These are phyloP conservation scores for Drosophila serrata DNA, from an alignment of 1,140 invertebrate genomes.

Conservation along the genomic window DNA sequence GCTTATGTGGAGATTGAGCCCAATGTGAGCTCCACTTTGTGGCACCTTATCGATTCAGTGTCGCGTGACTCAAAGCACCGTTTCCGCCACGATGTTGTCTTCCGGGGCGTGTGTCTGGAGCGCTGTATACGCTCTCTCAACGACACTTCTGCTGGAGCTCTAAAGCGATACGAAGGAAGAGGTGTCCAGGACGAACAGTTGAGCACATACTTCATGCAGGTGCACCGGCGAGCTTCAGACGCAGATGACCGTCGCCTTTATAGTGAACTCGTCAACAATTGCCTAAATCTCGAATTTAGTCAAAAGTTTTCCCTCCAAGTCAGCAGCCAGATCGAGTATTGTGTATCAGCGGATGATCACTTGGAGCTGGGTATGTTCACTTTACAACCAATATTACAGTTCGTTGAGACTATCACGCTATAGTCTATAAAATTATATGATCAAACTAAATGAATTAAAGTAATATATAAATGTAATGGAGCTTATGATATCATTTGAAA, in stretches of 20 bases:
- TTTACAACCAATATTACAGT: neutral
- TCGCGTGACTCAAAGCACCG: conserved; percentile 85
- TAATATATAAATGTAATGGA: neutral
- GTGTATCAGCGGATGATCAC: conserved; percentile 49
- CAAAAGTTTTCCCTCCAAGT: conserved; percentile 48
- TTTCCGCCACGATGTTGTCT: conserved; percentile 86
- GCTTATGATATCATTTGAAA: neutral
- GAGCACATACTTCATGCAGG: conserved; percentile 48
- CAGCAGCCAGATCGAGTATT: conserved; percentile 73
- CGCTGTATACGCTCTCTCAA: conserved; percentile 49
- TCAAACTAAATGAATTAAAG: neutral
- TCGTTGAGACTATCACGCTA: neutral
- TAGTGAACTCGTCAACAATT: conserved; percentile 61
- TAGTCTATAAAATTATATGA: neutral
- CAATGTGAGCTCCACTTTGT: conserved; percentile 74
- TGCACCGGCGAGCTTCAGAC: conserved; percentile 55
- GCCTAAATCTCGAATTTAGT: conserved; percentile 68
- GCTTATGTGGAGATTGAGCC: conserved; percentile 85
- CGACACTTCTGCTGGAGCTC: conserved; percentile 12
- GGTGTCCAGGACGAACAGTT: conserved; percentile 56
- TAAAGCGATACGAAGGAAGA: conserved; percentile 32
- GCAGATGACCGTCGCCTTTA: conserved; percentile 54
- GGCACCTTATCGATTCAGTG: conserved; percentile 85
- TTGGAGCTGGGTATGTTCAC: conserved; percentile 48
- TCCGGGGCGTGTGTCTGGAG: conserved; percentile 86